These are phyloP conservation scores for Campaea margaritaria DNA, from an alignment of 2,888 invertebrate species.

Conservation along the genomic window DNA sequence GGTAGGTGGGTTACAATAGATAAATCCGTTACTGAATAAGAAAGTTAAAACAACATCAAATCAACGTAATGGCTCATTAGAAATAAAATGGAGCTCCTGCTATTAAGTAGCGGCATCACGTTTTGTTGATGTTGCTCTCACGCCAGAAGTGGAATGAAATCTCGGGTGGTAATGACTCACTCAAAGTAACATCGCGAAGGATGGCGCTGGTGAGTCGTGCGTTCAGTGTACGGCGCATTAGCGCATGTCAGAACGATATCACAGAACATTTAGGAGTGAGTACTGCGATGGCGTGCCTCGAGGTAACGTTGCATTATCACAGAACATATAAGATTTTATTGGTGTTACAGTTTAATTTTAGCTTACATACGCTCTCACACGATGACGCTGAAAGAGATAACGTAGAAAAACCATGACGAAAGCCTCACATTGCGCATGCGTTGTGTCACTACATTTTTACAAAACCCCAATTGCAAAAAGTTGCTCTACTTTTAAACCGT, in stretches of 20 bases:
- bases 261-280: slow-evolving; percentile 14
- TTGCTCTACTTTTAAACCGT: slow-evolving; percentile 24
- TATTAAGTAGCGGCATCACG: slow-evolving; percentile 62
- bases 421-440: slow-evolving; percentile 40
- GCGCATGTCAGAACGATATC: slow-evolving; percentile 22
- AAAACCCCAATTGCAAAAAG: slow-evolving; percentile 30
- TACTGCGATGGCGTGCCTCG: slow-evolving; percentile 37
- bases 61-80: slow-evolving; percentile 57
- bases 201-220: slow-evolving; percentile 33
- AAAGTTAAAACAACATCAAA: slow-evolving; percentile 59
- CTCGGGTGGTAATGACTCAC: slow-evolving; percentile 40
- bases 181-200: slow-evolving; percentile 27
- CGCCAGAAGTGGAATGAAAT: slow-evolving; percentile 44
- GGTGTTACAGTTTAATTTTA: slow-evolving; percentile 58
- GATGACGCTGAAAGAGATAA: slow-evolving; percentile 61
- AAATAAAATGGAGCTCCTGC: slow-evolving; percentile 56
- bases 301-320: slow-evolving; percentile 26
- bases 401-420: slow-evolving; percentile 61
- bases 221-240: slow-evolving; percentile 26
- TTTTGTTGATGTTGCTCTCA: slow-evolving; percentile 62
- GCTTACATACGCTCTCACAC: slow-evolving; percentile 48
- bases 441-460: slow-evolving; percentile 28
- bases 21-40: slow-evolving; percentile 48
- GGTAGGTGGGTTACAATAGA: not conserved
- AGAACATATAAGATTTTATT: slow-evolving; percentile 29